Conservation (phyloP, 2,113 vertebrate species). For the Coryphaenoides rupestris region DNA sequence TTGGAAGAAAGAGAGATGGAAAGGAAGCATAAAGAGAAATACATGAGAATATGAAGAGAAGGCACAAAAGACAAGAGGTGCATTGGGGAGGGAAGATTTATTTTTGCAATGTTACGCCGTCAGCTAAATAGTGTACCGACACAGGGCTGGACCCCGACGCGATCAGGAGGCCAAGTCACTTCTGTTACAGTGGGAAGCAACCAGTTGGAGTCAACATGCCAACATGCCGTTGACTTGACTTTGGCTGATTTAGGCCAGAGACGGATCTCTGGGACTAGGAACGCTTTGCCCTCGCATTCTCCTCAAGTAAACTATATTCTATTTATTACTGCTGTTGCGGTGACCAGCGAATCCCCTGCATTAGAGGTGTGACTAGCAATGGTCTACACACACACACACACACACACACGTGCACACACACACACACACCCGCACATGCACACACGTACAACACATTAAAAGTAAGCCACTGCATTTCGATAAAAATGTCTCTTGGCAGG, state of each 20-base stretch:
- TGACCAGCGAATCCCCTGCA: no score
- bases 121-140: not conserved
- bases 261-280: constrained; percentile 13
- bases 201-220: no score
- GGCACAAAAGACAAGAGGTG: no score
- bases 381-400: no score
- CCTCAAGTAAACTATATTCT: constrained; percentile 9
- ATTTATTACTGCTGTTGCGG: no score
- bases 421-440: no score
- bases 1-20: no score
- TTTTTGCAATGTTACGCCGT: constrained; percentile 17
- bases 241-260: constrained; percentile 45
- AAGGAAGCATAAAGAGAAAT: not conserved
- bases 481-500: no score
- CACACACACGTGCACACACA: no score
- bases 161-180: constrained; percentile 15
- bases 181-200: constrained; percentile 19
- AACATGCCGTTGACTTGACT: constrained; percentile 36
- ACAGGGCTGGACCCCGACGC: not conserved
- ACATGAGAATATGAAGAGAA: not conserved
- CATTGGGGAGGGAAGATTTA: not conserved
- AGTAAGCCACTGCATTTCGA: no score
- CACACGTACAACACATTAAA: no score
- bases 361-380: no score
- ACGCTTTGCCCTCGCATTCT: not conserved